Conservation (phyloP, 2,797 vertebrate species). For the Gymnothorax javanicus region DNA sequence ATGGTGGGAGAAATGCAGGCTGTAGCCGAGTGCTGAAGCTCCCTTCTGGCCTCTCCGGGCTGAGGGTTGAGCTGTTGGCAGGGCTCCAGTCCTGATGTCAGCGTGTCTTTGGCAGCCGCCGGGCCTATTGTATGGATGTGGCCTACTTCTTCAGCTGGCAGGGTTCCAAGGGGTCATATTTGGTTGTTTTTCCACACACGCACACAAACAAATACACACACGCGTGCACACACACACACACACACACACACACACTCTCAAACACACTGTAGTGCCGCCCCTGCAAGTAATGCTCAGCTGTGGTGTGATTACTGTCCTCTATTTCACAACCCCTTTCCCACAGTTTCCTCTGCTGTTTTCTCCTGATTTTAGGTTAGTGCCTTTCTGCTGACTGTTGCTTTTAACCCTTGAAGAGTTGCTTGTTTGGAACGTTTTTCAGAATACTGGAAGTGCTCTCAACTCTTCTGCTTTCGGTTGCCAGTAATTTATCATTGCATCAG, state of each 20-base stretch:
- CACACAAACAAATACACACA: slow-evolving; percentile 27
- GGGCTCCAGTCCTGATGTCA: slow-evolving; percentile 66
- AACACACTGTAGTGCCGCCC: background rate
- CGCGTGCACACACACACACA: background rate
- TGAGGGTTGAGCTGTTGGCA: slow-evolving; percentile 55
- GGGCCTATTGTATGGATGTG: slow-evolving; percentile 66
- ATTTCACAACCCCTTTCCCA: background rate
- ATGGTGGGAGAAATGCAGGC: background rate
- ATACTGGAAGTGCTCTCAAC: too few species aligned
- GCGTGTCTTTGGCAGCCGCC: slow-evolving; percentile 58
- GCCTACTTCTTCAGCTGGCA: slow-evolving; percentile 63
- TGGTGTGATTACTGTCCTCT: background rate
- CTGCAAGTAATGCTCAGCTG: slow-evolving; percentile 18
- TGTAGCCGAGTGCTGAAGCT: background rate
- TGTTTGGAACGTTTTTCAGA: too few species aligned
- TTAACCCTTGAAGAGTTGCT: too few species aligned
- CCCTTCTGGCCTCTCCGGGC: slow-evolving; percentile 26
- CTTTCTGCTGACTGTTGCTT: too few species aligned
- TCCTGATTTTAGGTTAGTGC: background rate
- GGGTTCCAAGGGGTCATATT: slow-evolving; percentile 54
- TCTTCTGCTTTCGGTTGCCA: too few species aligned
- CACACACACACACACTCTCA: background rate
- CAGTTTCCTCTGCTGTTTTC: background rate
- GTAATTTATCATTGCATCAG: too few species aligned
- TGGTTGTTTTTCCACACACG: slow-evolving; percentile 40